Evolutionary conservation across 2,797 vertebrate genomes (phyloP).

Genomic region (Carduelis carduelis): DNA sequence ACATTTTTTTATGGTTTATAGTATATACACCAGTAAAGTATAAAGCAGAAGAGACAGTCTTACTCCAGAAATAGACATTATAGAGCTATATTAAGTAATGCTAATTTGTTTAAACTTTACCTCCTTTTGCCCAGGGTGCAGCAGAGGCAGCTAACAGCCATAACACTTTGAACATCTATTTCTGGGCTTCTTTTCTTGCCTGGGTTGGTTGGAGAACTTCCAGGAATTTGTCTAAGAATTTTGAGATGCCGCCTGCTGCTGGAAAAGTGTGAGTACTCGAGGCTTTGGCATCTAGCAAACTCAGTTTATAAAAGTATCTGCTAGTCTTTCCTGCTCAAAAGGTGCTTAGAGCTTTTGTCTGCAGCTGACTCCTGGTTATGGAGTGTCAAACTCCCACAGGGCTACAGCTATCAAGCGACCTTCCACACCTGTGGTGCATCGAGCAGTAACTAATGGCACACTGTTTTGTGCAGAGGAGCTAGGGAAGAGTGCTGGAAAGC

Average conservation of each 20-base stretch:
- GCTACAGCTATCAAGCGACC: neutral
- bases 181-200: neutral
- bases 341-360: neutral
- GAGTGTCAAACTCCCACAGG: neutral
- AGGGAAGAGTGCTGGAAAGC: neutral
- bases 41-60: neutral
- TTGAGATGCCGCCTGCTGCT: neutral
- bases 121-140: neutral
- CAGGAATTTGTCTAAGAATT: neutral
- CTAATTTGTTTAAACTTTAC: neutral
- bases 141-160: neutral
- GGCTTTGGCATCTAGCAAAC: neutral
- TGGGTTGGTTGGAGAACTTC: neutral
- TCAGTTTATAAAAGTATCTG: neutral
- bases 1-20: neutral
- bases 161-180: neutral
- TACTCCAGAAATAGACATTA: neutral
- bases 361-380: neutral
- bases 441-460: neutral
- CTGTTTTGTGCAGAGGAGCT: neutral
- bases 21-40: neutral
- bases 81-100: neutral
- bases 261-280: neutral
- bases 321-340: neutral
- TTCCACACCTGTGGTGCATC: neutral